Conservation (phyloP, 2,888 invertebrate genomes). For the Scaptomyza cyrtandrae region DNA sequence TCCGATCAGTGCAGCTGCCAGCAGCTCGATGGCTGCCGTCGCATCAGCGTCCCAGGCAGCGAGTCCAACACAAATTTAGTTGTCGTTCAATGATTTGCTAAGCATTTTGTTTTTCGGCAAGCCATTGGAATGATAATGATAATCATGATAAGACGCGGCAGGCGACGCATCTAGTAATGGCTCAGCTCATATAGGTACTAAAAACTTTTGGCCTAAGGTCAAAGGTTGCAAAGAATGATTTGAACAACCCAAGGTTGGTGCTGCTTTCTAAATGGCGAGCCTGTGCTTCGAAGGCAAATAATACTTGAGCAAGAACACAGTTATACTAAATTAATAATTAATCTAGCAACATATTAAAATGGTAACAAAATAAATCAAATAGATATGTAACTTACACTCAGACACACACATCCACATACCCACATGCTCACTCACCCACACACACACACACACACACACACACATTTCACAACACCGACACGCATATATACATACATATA, state of each 20-base stretch:
- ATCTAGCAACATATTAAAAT: constrained; percentile 44
- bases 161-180: constrained; percentile 23
- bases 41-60: constrained; percentile 70
- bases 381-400: constrained; percentile 39
- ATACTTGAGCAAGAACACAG: constrained; percentile 20
- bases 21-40: constrained; percentile 44
- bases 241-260: constrained; percentile 73
- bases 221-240: constrained; percentile 38
- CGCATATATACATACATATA: constrained; percentile 29
- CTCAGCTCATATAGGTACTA: constrained; percentile 40
- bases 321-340: constrained; percentile 49
- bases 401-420: constrained; percentile 19
- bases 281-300: constrained; percentile 18
- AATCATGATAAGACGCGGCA: constrained; percentile 2
- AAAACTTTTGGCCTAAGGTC: constrained; percentile 75
- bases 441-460: constrained; percentile 19
- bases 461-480: constrained; percentile 17
- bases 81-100: constrained; percentile 83
- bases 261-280: constrained; percentile 43
- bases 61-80: constrained; percentile 82
- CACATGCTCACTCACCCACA: too few relatives aligned
- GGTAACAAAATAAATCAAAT: constrained; percentile 31
- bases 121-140: constrained; percentile 62
- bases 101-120: constrained; percentile 82
- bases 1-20: constrained; percentile 28